These are phyloP conservation scores for Meiosimyza platycephala DNA, from an alignment of 2,888 invertebrate species.

Conservation along the genomic window DNA sequence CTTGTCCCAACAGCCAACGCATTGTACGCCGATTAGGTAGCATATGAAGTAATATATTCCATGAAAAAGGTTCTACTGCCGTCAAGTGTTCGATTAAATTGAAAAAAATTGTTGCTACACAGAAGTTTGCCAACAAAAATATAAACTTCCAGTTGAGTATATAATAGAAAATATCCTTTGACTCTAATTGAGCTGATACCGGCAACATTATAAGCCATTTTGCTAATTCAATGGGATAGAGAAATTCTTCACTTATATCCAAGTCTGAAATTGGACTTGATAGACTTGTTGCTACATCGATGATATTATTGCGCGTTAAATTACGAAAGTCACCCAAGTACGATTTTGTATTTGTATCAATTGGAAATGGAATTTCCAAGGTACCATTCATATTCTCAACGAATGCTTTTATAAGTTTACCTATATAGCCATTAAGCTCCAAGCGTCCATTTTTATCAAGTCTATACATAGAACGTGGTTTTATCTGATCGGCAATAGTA, in stretches of 20 bases:
- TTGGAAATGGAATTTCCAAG: no score
- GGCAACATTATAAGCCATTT: conserved; percentile 16
- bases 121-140: no score
- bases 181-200: not conserved
- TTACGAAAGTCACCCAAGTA: not conserved
- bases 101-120: no score
- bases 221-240: not conserved
- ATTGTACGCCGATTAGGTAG: conserved; percentile 36
- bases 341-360: not conserved
- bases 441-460: no score
- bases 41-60: not conserved
- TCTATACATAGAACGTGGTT: no score
- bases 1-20: conserved; percentile 41
- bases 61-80: no score
- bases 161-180: not conserved
- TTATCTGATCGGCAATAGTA: no score
- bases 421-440: conserved; percentile 7
- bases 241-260: not conserved
- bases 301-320: no score
- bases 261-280: not conserved
- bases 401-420: conserved; percentile 10
- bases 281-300: not conserved
- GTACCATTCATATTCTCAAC: no score
- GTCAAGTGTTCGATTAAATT: no score
- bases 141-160: no score